Conservation (phyloP, 2,797 vertebrate species). For the Spatula clypeata region DNA sequence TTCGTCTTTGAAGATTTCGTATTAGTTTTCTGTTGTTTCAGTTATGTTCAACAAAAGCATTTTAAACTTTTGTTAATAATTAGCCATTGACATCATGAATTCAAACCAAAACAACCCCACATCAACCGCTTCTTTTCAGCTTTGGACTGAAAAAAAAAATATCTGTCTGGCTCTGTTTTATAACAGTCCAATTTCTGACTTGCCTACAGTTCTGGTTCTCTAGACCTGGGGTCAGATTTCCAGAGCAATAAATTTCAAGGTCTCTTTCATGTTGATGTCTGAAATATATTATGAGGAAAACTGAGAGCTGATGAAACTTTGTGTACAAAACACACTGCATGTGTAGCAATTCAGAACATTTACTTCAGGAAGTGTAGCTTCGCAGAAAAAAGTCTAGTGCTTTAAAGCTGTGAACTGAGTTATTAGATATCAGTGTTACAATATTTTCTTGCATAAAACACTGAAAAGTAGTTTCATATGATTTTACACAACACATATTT, state of each 20-base stretch:
- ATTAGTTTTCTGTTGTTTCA: not conserved
- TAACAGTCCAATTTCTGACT: conserved; percentile 28
- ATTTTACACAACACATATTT: conserved; percentile 55
- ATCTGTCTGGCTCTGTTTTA: not conserved
- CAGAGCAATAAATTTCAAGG: conserved; percentile 76
- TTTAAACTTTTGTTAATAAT: conserved; percentile 30
- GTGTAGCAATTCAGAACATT: conserved; percentile 51
- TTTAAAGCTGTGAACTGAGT: conserved; percentile 67
- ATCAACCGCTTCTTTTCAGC: not conserved
- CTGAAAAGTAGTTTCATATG: conserved; percentile 51
- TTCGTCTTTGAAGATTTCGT: not conserved
- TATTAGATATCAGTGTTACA: conserved; percentile 60
- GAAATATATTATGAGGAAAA: conserved; percentile 79
- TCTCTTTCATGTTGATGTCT: conserved; percentile 78
- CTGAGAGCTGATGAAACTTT: conserved; percentile 62
- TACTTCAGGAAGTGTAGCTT: conserved; percentile 58
- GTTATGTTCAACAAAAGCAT: not conserved
- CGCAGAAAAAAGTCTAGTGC: conserved; percentile 31
- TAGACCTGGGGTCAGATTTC: conserved; percentile 72
- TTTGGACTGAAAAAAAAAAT: not conserved
- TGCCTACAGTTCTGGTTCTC: conserved; percentile 60
- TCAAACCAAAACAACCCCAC: not conserved
- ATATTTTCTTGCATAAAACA: conserved; percentile 44
- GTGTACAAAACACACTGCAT: conserved; percentile 54
- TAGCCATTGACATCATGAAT: conserved; percentile 14